Evolutionary conservation across 2,888 invertebrate species (phyloP), one percentile per base, ranked within the genome.

Genomic region (Sesamia inferens): DNA sequence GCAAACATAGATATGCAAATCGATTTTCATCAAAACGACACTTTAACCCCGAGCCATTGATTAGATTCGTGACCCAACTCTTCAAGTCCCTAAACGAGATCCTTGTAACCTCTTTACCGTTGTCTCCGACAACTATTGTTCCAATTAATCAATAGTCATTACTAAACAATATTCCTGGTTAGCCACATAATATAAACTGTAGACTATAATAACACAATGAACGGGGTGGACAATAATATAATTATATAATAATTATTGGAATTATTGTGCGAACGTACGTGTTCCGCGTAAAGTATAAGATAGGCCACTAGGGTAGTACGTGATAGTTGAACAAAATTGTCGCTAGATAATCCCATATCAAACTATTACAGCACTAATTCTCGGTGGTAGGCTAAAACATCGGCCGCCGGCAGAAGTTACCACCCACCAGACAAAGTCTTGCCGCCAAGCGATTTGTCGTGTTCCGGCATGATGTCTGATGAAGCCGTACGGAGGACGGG

Each of bases 221-320:
- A 84, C 68, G 65, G 62, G 74, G 64, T 82, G 78, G 71, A 79
- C 85, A 84, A 87, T 89, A 84, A 80, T 71, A 79, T 86, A 83
- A 82, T 87, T 79, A 79, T 74, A 72, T 47, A 81, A 86, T 85
- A 85, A 89, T 76, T 68, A 80, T 54, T 70, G 71, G 62, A 68
- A 76, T 89, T 85, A 86, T 86, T 88, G 84, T 78, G 79, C 75
- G 39, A 74, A 70, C 51, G 68, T 74, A 88, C 90, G 91, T 91
- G 90, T 74, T 77, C 70, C 42, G 87, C 44, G 31, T 85, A 42
- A 67, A 71, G 55, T 74, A 79, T 74, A 64, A 81, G 72, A 75
- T 68, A 42, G 54, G 16, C 51, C 67, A 64, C 78, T 72, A 82
- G 64, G 54, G 19, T 59, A 55, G 64, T 74, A 87, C 83, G 82